phyloP scores from a whole-genome alignment of 2,797 vertebrate genomes.

The Poecile montanus region DNA sequence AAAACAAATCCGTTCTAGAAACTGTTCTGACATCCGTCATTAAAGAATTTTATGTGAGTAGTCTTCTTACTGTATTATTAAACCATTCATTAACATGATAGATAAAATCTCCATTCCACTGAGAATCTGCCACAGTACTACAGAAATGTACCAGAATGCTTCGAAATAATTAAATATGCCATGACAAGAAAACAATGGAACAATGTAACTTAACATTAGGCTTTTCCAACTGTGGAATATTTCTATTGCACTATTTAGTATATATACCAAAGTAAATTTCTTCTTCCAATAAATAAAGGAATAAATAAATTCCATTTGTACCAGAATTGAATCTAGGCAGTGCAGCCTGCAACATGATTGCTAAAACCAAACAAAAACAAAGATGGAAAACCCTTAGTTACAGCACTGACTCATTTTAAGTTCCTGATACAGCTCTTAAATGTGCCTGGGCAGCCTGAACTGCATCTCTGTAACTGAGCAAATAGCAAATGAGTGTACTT shows the following conservation, averaged over 20 bases:
- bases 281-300: background rate
- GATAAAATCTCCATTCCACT: slow-evolving; percentile 43
- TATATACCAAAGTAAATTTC: background rate
- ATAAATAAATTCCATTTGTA: background rate
- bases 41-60: slow-evolving; percentile 37
- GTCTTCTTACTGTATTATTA: slow-evolving; percentile 65
- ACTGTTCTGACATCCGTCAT: slow-evolving; percentile 52
- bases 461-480: background rate
- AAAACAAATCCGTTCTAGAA: slow-evolving; percentile 52
- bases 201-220: background rate
- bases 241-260: slow-evolving; percentile 4
- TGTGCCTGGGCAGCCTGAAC: background rate
- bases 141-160: background rate
- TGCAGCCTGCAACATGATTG: background rate
- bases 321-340: background rate
- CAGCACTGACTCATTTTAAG: background rate
- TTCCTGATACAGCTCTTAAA: background rate
- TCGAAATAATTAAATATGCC: slow-evolving; percentile 20
- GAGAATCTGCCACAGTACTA: background rate
- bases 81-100: slow-evolving; percentile 61
- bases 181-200: slow-evolving; percentile 17
- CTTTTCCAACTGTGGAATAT: slow-evolving; percentile 6
- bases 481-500: background rate
- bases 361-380: slow-evolving; percentile 10
- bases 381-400: background rate